Evolutionary conservation across 2,113 vertebrate genomes (phyloP), one percentile per base, ranked within the genome.

Genomic region (Halcyon senegalensis): DNA sequence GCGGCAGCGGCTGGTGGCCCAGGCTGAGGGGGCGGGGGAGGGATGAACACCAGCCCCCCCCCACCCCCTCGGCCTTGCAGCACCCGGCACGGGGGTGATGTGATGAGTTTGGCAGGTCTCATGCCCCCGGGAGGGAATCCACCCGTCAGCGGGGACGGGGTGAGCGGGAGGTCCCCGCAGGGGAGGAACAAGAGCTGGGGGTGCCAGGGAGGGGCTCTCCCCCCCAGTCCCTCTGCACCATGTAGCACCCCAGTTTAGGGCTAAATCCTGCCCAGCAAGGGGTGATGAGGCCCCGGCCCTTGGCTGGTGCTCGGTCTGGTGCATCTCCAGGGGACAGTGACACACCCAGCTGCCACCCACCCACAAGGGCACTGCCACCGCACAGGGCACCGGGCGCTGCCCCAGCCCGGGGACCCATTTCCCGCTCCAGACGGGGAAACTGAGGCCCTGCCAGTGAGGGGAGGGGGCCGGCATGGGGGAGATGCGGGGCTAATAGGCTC

Each of bases 231-330:
- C 48, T 50, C 25, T 30, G 13, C n/a, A 31, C 33, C 33, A 12
- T 1, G 1, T 13, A 31, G 35, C 11, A 16, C 12, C 35, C 15
- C 6, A 3, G 17, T 8, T 51, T 23, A 33, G 67, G 80, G 55
- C 10, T 46, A 48, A 67, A 78, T 41, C 59, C 79, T 41, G 44
- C 73, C 39, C 1, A 4, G 9, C 2, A 4, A 58, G 56, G 0
- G 0, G 16, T 10, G 64, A 24, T 48, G 39, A 31, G 31, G 7
- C 4, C 15, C 35, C 50, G 35, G 18, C 30, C 7, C 1, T 31
- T 3, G 5, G 13, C 9, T 39, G 16, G 1, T 0, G 2, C 69
- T 41, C 10, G 4, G 16, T 17, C 44, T 1, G 3, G 4, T 16
- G 14, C 28, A 2, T 13, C 30, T 12, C 35, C 6, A 58, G 48